These are phyloP conservation scores for Cepaea hortensis DNA, from an alignment of 2,888 invertebrate genomes.

Conservation along the genomic window DNA sequence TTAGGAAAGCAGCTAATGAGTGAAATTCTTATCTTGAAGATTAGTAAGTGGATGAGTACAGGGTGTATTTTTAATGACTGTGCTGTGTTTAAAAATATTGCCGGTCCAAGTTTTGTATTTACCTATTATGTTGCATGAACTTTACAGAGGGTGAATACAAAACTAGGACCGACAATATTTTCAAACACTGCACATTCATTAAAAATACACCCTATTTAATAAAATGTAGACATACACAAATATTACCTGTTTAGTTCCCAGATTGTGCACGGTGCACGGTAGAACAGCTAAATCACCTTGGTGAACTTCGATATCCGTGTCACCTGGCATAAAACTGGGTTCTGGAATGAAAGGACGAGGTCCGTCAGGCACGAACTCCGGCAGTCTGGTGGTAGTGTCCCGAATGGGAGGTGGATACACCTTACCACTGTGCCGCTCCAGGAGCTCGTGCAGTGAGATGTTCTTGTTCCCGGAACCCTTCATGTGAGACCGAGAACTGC, in stretches of 20 bases:
- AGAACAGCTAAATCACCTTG: slow-evolving; percentile 54
- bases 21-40: no score
- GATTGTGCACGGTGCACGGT: slow-evolving; percentile 55
- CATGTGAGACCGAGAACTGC: slow-evolving; percentile 8
- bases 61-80: no score
- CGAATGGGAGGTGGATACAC: slow-evolving; percentile 5
- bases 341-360: slow-evolving; percentile 45
- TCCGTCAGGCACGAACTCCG: slow-evolving; percentile 42
- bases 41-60: no score
- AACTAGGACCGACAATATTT: no score
- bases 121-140: no score
- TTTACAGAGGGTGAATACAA: no score
- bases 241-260: slow-evolving; percentile 56
- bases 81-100: no score
- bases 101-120: no score
- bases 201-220: no score
- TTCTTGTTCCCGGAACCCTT: background rate
- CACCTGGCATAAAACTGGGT: slow-evolving; percentile 47
- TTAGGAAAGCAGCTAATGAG: no score
- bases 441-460: background rate
- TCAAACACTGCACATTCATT: no score
- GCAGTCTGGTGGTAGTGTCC: slow-evolving; percentile 39
- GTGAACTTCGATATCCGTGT: slow-evolving; percentile 50
- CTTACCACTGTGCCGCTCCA: slow-evolving; percentile 10
- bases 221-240: no score